Conservation (phyloP, 2,113 vertebrate genomes). For the Petromus typicus region DNA sequence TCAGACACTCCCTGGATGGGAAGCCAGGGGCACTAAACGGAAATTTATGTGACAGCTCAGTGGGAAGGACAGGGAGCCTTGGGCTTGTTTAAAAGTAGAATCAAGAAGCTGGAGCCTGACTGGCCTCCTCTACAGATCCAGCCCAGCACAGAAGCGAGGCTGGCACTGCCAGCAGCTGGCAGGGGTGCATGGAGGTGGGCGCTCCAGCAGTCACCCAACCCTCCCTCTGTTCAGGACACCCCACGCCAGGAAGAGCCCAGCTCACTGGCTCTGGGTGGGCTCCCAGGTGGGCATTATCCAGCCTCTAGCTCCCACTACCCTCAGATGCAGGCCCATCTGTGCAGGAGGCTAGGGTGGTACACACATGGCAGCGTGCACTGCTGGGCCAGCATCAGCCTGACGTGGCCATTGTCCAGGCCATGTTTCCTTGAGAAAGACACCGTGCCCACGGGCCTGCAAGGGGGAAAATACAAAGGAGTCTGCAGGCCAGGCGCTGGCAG, state of each 20-base stretch:
- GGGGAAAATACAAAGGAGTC: too few species aligned
- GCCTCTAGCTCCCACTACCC: too few species aligned
- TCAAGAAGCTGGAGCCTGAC: constrained; percentile 20
- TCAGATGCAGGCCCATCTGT: too few species aligned
- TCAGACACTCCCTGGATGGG: not conserved
- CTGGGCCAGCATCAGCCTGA: too few species aligned
- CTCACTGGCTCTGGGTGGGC: too few species aligned
- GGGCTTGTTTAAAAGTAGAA: constrained; percentile 76
- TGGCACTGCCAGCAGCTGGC: constrained; percentile 65
- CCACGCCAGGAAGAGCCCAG: too few species aligned
- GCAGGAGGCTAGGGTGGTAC: too few species aligned
- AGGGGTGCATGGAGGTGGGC: not conserved
- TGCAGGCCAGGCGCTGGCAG: fast-evolving
- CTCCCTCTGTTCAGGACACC: too few species aligned
- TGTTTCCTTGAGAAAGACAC: too few species aligned
- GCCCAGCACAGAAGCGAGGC: constrained; percentile 81
- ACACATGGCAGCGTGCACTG: too few species aligned
- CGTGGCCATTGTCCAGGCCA: too few species aligned
- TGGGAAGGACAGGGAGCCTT: not conserved
- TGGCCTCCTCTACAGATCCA: constrained; percentile 79
- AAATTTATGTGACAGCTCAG: constrained; percentile 73
- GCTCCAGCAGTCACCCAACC: not conserved
- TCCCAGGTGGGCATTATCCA: too few species aligned
- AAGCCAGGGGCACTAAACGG: not conserved
- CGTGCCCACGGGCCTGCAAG: not conserved